Evolutionary conservation across 2,797 vertebrate species (phyloP), one percentile per base, ranked within the genome.

Genomic region (Pangasius sanitwongsei): DNA sequence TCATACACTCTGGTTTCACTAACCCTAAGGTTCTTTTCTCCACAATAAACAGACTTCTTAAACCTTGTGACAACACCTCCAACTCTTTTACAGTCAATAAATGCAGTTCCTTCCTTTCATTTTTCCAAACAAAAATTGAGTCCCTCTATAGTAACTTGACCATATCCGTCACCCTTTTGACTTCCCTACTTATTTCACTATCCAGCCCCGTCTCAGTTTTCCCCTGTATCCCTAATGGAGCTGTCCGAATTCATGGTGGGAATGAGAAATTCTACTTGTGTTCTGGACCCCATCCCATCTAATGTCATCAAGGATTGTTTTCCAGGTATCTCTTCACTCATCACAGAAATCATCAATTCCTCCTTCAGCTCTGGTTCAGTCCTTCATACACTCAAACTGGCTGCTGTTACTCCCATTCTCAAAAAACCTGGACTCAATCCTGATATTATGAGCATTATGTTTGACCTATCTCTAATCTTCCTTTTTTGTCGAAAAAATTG

Each of bases 351-450:
- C 13, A 70, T 69, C 4, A 70, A 70, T 25, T 85, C 44, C 23
- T 88, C 78, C n/a, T 18, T 88, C 37, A 83, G 20, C n/a, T 83
- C 87, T 82, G 86, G 13, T 55, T 63, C 34, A 41, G 57, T 87
- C 15, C 77, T 63, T 7, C 44, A 48, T 18, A 57, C 50, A 72
- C 34, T 83, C 0, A 87, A 85, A 83, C 18, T 83, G 23, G 80
- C 67, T 55, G 31, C 78, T 82, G 63, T 82, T 16, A 87, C n/a
- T 1, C 61, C 77, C 23, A 82, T 81, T 20, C 86, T 87, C 37
- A 87, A 87, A 80, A 87, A 63, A 63, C 53, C 65, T 59, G 48
- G 50, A 59, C 11, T 77, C 13, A 65, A 70, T 9, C n/a, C 6
- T 20, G 5, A 55, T 23, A 48, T n/a, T 7, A 77, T 77, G 74